Base-by-base conservation (phyloP, 2,888 invertebrate genomes). In the Dione juno region DNA sequence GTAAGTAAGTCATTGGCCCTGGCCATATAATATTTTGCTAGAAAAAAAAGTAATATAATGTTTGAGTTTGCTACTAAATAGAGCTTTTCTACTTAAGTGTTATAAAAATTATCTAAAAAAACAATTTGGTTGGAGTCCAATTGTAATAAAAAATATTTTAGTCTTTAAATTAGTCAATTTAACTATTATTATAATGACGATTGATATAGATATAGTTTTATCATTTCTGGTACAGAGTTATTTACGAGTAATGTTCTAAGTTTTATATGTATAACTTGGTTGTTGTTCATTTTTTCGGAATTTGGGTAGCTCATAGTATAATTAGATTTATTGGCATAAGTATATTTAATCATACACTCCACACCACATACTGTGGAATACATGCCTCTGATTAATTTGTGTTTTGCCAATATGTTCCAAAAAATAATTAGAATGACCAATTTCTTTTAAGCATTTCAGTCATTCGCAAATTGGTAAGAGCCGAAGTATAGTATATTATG, bases 81-180 rank as follows among this genome's bases (percentile, higher is more conserved):
- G 77, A 80, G 85, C 81, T 87, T 88, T 85, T 88, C 81, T 88
- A 86, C 81, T 81, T 84, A 84, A 83, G 82, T 84, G 84, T 82
- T 85, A 83, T 79, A 76, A 69, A 80, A 82, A 80, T 75, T 73
- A 78, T 77, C 78, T 80, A 83, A 84, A 85, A 28, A 79, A 71
- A 81, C 84, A 85, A 85, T 84, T 84, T 84, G 83, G 83, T 86
- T 82, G 80, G 79, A 86, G 88, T 88, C 88, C 87, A 88, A 87
- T 85, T 84, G 79, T 84, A 77, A 77, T 71, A 83, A 79, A 77
- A 81, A 85, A 87, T 81, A 81, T 80, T 86, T 57, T 88, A 89
- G 88, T 88, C 84, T 82, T 85, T 85, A 85, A 84, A 80, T 86
- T 89, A 91, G 90, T 90, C 88, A 87, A 88, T 88, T 88, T 88